phyloP scores from a whole-genome alignment of 2,797 vertebrate species.

The Diglossa cyanea region DNA sequence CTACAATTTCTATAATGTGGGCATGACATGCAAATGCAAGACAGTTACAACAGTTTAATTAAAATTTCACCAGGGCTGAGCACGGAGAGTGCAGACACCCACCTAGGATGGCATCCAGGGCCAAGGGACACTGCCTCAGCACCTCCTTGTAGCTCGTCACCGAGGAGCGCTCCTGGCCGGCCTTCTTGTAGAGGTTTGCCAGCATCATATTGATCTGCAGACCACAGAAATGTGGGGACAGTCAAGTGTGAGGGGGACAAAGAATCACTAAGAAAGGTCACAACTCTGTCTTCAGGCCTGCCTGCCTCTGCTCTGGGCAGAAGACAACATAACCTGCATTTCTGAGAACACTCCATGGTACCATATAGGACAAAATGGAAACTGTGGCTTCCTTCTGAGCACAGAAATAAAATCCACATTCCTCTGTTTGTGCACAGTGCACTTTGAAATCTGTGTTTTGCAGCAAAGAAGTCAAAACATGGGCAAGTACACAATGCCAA shows the following conservation, averaged over 20 bases:
- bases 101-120: conserved; percentile 96
- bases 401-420: neutral
- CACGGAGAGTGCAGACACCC: neutral
- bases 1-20: rapidly evolving
- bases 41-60: neutral
- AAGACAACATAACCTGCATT: neutral
- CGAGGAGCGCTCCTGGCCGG: conserved; percentile 95
- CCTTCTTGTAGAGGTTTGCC: conserved; percentile 96
- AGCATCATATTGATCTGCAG: conserved; percentile 98
- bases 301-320: neutral
- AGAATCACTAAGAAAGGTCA: neutral
- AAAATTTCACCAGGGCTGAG: neutral
- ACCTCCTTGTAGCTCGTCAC: conserved; percentile 99
- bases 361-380: rapidly evolving
- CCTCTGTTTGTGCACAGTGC: neutral
- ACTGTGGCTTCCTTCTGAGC: neutral
- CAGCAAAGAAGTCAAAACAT: neutral
- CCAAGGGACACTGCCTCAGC: conserved; percentile 93
- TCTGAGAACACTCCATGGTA: neutral
- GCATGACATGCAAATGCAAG: neutral
- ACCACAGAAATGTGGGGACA: neutral
- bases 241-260: neutral
- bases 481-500: neutral
- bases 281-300: neutral
- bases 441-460: neutral